Evolutionary conservation across 92 coral and sea anemone genomes (phyloP), one percentile per base, ranked within the genome.

Genomic region (Porites evermanni): DNA sequence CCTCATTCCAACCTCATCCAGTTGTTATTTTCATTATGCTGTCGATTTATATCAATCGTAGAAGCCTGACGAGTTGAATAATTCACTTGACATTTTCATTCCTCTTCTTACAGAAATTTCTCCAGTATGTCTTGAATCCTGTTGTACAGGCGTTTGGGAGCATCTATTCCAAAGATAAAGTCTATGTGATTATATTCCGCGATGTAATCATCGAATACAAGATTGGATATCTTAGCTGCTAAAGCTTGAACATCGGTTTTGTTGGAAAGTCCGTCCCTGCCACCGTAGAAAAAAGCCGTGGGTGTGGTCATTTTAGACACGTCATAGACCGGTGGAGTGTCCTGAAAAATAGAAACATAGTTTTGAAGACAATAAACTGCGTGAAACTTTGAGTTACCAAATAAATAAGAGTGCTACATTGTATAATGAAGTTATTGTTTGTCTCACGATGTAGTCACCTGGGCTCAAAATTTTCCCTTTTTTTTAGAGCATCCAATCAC

Each of bases 131-230:
- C 47, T 11, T 86, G 65, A 72, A 94, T 71, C 50, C 84, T 72
- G 17, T 79, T 67, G 73, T 85, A 97, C 26, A 97, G 85, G 19
- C 80, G 32, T 80, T 79, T 86, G 23, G 61, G 26, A 6, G 99
- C 99, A 54, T 97, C 89, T 5, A 79, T 87, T n/a, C 93, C 99
- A 38, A 79, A 44, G 24, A 97, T 69, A 74, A 95, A 97, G 79
- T 97, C 99, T 12, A 92, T 26, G 54, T 97, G 99, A 53, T 97
- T 95, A 89, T 93, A 97, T 21, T 90, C 86, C 6, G 84, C 88
- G 8, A 94, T 65, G 50, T 72, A 72, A 67, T 80, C 81, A 26
- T 81, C 64, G 23, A 26, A 75, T 12, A 60, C 69, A 18, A 97
- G 88, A 23, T 91, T 64, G 16, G 74, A 11, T 5, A 97, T 84